Evolutionary conservation across 2,888 invertebrate species (phyloP).

Genomic region (Lottia scabra): DNA sequence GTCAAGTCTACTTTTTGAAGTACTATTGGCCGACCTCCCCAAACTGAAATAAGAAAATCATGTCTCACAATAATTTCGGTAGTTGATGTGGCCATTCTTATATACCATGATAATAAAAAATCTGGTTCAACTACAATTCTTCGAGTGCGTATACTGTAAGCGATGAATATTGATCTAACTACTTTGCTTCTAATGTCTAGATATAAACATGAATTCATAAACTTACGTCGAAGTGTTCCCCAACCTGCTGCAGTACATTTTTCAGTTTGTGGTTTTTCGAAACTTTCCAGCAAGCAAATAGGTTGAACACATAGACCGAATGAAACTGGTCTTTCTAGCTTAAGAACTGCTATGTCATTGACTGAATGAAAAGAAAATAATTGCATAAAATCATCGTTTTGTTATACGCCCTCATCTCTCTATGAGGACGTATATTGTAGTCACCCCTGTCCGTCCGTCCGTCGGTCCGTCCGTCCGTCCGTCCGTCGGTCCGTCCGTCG

Average conservation of each 20-base stretch:
- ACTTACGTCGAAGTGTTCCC: slow-evolving; percentile 17
- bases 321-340: neutral
- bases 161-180: neutral
- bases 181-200: neutral
- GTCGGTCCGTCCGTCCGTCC: too few relatives aligned
- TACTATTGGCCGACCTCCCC: neutral
- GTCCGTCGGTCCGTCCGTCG: too few relatives aligned
- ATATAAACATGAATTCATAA: neutral
- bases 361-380: slow-evolving; percentile 7
- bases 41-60: neutral
- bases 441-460: too few relatives aligned
- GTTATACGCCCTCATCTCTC: too few relatives aligned
- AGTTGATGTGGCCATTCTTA: too few relatives aligned
- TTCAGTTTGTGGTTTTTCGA: neutral
- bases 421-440: too few relatives aligned
- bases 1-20: slow-evolving; percentile 8
- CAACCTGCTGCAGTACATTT: slow-evolving; percentile 20
- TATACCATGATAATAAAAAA: neutral
- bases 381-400: too few relatives aligned
- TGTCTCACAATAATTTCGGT: too few relatives aligned
- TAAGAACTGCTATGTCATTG: slow-evolving; percentile 20
- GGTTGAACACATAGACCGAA: slow-evolving; percentile 10
- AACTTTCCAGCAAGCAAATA: slow-evolving; percentile 7
- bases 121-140: neutral
- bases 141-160: too few relatives aligned